phyloP scores from a whole-genome alignment of 2,888 invertebrate genomes.

The Luffia ferchaultella region DNA sequence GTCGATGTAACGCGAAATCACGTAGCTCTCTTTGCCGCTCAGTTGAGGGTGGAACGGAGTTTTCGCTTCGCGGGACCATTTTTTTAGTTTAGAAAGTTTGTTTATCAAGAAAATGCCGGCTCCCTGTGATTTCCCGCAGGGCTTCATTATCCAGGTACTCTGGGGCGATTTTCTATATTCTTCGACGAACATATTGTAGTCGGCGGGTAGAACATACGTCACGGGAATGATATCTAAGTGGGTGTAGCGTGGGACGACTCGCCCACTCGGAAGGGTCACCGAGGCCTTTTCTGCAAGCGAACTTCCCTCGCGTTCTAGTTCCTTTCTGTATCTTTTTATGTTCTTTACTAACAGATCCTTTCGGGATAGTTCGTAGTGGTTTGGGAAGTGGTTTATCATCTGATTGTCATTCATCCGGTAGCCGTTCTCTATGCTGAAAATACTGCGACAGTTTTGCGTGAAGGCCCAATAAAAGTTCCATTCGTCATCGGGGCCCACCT shows the following conservation, averaged over 20 bases:
- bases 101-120: conserved; percentile 84
- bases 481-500: conserved; percentile 83
- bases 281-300: conserved; percentile 73
- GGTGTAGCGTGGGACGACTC: conserved; percentile 70
- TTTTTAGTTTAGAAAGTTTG: conserved; percentile 84
- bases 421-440: conserved; percentile 88
- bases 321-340: conserved; percentile 86
- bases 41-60: conserved; percentile 82
- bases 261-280: conserved; percentile 46
- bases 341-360: conserved; percentile 92
- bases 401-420: conserved; percentile 87
- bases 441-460: conserved; percentile 80
- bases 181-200: conserved; percentile 91
- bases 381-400: conserved; percentile 90
- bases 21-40: conserved; percentile 83
- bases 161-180: conserved; percentile 90
- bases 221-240: conserved; percentile 86
- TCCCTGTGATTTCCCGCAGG: conserved; percentile 86
- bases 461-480: conserved; percentile 94
- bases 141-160: conserved; percentile 93
- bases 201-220: conserved; percentile 89
- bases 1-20: conserved; percentile 93
- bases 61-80: conserved; percentile 79
- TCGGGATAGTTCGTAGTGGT: conserved; percentile 87
- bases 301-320: conserved; percentile 84